Evolutionary conservation across 1,140 invertebrate genomes (phyloP).

Genomic region (Parapsyche elsis): DNA sequence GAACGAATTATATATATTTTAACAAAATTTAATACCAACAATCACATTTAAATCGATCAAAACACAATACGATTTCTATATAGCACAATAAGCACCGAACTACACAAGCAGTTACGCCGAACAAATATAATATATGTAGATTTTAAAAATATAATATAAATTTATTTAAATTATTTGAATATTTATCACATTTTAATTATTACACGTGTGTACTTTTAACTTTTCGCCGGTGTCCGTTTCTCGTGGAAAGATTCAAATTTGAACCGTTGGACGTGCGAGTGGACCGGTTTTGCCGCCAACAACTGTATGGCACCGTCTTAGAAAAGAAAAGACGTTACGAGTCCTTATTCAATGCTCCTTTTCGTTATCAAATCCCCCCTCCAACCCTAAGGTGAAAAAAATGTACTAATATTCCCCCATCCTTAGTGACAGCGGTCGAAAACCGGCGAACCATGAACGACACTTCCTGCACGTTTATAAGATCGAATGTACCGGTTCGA

Average conservation of each 20-base stretch:
- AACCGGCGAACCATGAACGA: slow-evolving; percentile 7
- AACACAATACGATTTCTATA: too few species aligned
- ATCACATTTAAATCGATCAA: too few species aligned
- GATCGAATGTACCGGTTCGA: neutral
- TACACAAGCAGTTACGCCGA: too few species aligned
- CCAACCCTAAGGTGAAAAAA: slow-evolving; percentile 2
- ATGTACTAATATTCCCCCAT: slow-evolving; percentile 31
- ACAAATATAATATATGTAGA: too few species aligned
- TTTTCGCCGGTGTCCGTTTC: neutral
- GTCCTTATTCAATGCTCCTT: slow-evolving; percentile 48
- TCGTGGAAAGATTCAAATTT: slow-evolving; percentile 42
- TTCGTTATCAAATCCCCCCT: slow-evolving; percentile 49
- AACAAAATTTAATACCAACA: too few species aligned
- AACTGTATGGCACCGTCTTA: slow-evolving; percentile 55
- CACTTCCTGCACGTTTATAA: neutral
- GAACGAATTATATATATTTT: too few species aligned
- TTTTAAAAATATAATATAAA: too few species aligned
- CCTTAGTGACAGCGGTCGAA: slow-evolving; percentile 16
- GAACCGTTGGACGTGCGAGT: slow-evolving; percentile 1
- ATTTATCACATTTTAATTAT: neutral
- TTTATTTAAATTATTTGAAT: too few species aligned
- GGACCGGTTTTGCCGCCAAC: slow-evolving; percentile 48
- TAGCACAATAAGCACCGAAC: too few species aligned
- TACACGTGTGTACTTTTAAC: neutral
- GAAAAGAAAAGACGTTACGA: slow-evolving; percentile 55